A percentile compares a stretch with the other conserved stretches of the same genome.
Conservation (phyloP, 2,113 vertebrate genomes). For the Garra rufa region DNA sequence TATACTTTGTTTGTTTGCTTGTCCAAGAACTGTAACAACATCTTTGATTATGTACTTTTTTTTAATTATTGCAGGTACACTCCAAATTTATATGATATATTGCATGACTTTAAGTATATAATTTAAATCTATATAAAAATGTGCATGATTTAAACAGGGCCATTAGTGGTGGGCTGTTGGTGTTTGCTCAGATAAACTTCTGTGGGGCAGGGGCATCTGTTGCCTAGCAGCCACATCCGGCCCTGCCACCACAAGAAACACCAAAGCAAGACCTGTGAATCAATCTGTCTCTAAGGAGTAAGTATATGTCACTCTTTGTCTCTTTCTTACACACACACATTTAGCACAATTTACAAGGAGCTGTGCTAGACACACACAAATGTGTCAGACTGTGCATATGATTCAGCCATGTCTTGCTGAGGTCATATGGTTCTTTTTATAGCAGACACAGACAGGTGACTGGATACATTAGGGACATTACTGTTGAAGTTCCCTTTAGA, state of each 20-base stretch:
- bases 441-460: conserved; percentile 16
- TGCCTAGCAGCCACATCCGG: conserved; percentile 41
- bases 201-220: conserved; percentile 31
- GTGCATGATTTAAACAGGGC: not conserved
- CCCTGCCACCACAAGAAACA: conserved; percentile 18
- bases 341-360: not conserved
- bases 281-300: not conserved
- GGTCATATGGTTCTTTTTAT: conserved; percentile 22
- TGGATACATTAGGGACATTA: conserved; percentile 19
- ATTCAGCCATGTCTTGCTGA: conserved; percentile 32
- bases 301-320: conserved; percentile 6
- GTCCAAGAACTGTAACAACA: no score
- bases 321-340: not conserved
- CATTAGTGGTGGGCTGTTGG: not conserved
- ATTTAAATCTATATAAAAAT: not conserved
- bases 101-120: not conserved
- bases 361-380: conserved; percentile 10
- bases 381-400: not conserved
- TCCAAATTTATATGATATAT: not conserved
- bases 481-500: conserved; percentile 24
- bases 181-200: not conserved
- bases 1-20: no score
- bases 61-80: not conserved
- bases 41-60: not conserved
- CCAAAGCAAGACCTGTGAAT: conserved; percentile 15